These are phyloP conservation scores for Hypothenemus hampei DNA, from an alignment of 1,140 invertebrate species.

Conservation along the genomic window DNA sequence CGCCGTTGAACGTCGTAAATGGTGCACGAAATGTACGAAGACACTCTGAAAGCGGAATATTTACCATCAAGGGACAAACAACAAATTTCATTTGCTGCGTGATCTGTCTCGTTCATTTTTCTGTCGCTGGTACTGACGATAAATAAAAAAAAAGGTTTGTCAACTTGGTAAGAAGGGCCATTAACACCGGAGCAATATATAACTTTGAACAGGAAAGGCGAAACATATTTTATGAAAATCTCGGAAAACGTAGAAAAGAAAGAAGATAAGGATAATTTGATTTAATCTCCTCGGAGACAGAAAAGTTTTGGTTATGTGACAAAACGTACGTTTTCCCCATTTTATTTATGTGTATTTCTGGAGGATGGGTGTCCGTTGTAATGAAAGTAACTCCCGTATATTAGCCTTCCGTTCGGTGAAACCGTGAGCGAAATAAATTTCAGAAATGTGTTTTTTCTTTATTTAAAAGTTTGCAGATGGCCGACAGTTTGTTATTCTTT, in stretches of 20 bases:
- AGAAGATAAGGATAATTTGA: conserved; percentile 20
- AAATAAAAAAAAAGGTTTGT: conserved; percentile 17
- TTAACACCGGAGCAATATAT: conserved; percentile 13
- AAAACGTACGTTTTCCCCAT: conserved; percentile 14
- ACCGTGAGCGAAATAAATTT: neutral
- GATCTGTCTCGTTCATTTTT: too few species aligned
- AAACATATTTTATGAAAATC: conserved; percentile 21
- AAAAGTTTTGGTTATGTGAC: conserved; percentile 16
- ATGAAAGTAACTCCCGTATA: conserved; percentile 6
- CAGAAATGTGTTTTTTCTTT: neutral
- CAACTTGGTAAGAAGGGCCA: conserved; percentile 7
- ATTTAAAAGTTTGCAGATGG: neutral
- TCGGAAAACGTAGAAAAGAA: conserved; percentile 5
- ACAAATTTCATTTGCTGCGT: too few species aligned
- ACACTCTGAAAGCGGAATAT: too few species aligned
- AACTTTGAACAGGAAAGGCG: neutral
- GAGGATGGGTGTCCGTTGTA: conserved; percentile 6
- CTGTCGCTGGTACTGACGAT: neutral
- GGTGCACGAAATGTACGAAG: too few species aligned
- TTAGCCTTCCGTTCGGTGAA: neutral
- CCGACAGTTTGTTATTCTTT: neutral
- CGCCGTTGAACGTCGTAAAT: too few species aligned
- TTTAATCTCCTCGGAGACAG: conserved; percentile 22
- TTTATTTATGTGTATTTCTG: conserved; percentile 15
- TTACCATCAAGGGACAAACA: too few species aligned